These are phyloP conservation scores for Ephestia elutella DNA, from an alignment of 1,140 invertebrate genomes.

Conservation along the genomic window DNA sequence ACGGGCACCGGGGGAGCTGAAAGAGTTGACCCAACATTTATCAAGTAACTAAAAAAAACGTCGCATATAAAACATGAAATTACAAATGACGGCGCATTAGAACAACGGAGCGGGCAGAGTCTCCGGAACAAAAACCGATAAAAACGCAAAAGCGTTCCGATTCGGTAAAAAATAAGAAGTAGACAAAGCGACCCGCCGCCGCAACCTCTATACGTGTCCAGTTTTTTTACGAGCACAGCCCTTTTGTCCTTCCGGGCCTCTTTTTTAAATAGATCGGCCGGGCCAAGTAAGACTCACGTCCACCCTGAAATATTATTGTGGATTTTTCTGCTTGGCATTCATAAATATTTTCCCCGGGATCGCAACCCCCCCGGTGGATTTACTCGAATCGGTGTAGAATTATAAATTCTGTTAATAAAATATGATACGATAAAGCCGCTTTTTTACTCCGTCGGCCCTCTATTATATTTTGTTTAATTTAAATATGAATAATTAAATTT, in stretches of 20 bases:
- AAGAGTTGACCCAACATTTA: constrained; percentile 10
- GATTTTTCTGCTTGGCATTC: constrained; percentile 70
- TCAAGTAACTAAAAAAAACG: constrained; percentile 17
- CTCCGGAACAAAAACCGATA: constrained; percentile 73
- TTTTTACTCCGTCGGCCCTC: constrained; percentile 61
- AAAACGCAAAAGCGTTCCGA: constrained; percentile 66
- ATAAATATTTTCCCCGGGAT: constrained; percentile 65
- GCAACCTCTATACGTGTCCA: constrained; percentile 64
- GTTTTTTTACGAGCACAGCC: constrained; percentile 68
- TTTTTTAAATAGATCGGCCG: constrained; percentile 73
- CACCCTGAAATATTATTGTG: constrained; percentile 73
- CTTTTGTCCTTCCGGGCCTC: constrained; percentile 71
- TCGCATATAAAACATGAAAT: constrained; percentile 47
- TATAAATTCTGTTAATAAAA: constrained; percentile 74
- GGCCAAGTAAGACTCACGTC: constrained; percentile 66
- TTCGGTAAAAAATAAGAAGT: constrained; percentile 73
- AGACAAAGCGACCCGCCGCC: constrained; percentile 58
- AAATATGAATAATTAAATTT: constrained; percentile 74
- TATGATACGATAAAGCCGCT: constrained; percentile 72
- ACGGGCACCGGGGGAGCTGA: background rate
- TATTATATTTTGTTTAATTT: constrained; percentile 75
- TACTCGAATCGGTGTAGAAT: constrained; percentile 63
- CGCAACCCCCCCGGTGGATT: constrained; percentile 33
- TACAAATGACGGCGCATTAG: constrained; percentile 66
- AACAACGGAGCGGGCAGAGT: constrained; percentile 41